Conservation (phyloP, 2,113 vertebrate species). For the Bombycilla garrulus region DNA sequence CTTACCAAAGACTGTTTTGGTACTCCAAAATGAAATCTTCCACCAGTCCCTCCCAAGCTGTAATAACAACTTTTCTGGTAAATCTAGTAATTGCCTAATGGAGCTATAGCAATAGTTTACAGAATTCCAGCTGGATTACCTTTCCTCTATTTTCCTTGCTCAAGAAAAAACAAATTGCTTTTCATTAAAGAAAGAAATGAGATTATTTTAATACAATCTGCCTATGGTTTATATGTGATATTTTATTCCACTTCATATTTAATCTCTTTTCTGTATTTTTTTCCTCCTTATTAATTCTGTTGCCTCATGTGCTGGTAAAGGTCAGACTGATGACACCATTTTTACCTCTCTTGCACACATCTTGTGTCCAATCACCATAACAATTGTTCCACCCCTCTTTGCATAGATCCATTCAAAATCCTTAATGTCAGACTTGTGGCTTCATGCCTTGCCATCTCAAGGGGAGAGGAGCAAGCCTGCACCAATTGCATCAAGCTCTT, state of each 20-base stretch:
- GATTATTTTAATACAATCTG: background rate
- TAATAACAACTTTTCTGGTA: background rate
- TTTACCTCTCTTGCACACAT: background rate
- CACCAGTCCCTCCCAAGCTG: background rate
- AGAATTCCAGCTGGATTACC: background rate
- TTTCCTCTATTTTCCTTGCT: background rate
- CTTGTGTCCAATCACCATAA: background rate
- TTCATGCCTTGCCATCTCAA: background rate
- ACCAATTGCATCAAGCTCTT: background rate
- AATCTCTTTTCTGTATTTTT: background rate
- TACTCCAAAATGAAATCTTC: background rate
- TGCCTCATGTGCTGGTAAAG: background rate
- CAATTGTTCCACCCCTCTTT: background rate
- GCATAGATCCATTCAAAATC: background rate
- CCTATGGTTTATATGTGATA: background rate
- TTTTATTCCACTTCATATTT: background rate
- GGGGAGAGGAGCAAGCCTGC: background rate
- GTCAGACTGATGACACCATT: background rate
- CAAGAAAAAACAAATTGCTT: background rate
- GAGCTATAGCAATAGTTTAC: background rate
- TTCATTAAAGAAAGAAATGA: background rate
- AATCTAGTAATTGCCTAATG: background rate
- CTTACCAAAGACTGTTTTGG: background rate
- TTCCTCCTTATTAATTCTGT: background rate
- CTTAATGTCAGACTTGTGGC: background rate